Evolutionary conservation across 2,113 vertebrate species (phyloP).

Genomic region (Nothocercus julius): DNA sequence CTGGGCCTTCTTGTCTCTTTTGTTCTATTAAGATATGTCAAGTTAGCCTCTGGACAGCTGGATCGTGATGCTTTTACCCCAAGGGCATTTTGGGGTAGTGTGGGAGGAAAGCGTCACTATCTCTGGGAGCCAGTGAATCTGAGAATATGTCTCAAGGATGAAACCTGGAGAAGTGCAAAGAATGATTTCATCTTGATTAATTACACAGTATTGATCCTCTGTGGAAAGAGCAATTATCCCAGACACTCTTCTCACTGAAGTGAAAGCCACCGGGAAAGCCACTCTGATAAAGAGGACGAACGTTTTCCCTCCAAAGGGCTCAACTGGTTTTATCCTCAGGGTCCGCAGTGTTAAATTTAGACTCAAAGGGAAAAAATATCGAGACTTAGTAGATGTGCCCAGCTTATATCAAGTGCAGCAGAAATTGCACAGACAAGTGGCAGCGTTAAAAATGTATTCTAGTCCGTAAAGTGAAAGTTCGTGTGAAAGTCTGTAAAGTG

Average conservation of each 20-base stretch:
- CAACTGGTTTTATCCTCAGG: conserved; percentile 73
- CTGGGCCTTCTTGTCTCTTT: conserved; percentile 50
- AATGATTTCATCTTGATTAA: conserved; percentile 75
- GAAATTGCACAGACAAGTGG: conserved; percentile 4
- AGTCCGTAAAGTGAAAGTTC: not conserved
- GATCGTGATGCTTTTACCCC: conserved; percentile 52
- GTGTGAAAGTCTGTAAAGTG: not conserved
- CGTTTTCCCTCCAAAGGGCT: conserved; percentile 55
- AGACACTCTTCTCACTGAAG: conserved; percentile 65
- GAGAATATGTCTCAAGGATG: conserved; percentile 67
- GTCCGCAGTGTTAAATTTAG: conserved; percentile 64
- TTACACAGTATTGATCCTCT: conserved; percentile 73
- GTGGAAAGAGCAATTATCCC: conserved; percentile 76
- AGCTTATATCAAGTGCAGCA: conserved; percentile 11
- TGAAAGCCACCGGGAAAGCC: conserved; percentile 73
- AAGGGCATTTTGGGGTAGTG: conserved; percentile 38
- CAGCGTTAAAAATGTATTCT: not conserved
- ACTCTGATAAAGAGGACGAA: conserved; percentile 74
- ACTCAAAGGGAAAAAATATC: conserved; percentile 1
- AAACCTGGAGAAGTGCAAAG: conserved; percentile 70
- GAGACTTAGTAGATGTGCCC: not conserved
- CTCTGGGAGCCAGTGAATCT: conserved; percentile 47
- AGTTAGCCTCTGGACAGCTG: conserved; percentile 52
- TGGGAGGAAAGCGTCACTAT: conserved; percentile 11
- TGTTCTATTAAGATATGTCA: conserved; percentile 70